These are phyloP conservation scores for Danaus chrysippus DNA, from an alignment of 2,888 invertebrate species.

Conservation along the genomic window DNA sequence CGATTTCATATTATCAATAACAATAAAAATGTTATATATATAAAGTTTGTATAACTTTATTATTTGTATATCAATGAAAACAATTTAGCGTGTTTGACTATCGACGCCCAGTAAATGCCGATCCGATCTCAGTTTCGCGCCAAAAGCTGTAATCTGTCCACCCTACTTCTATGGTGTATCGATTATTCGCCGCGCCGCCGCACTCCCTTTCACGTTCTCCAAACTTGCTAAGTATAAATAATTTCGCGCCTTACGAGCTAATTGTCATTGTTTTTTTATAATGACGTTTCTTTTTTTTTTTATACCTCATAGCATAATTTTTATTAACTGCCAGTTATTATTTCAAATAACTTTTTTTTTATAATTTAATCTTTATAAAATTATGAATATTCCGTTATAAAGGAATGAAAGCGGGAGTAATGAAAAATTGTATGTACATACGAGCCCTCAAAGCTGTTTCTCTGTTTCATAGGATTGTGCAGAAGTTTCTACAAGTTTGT, in stretches of 20 bases:
- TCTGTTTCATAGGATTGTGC: slow-evolving; percentile 4
- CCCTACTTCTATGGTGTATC: slow-evolving; percentile 73
- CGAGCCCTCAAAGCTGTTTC: neutral
- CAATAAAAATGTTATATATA: no score
- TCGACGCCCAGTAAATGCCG: slow-evolving; percentile 7
- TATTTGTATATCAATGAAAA: no score
- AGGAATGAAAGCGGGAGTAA: neutral
- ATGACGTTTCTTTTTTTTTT: slow-evolving; percentile 5
- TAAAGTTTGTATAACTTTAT: no score
- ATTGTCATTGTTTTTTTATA: slow-evolving; percentile 28
- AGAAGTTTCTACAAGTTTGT: slow-evolving; percentile 13
- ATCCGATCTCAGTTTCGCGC: slow-evolving; percentile 41
- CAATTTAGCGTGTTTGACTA: neutral
- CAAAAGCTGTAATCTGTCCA: slow-evolving; percentile 62
- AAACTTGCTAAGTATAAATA: slow-evolving; percentile 32
- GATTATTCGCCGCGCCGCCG: slow-evolving; percentile 49
- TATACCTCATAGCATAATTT: neutral
- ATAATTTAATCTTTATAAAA: neutral
- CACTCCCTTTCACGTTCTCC: slow-evolving; percentile 38
- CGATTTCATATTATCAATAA: no score
- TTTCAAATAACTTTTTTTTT: neutral
- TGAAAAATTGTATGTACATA: neutral
- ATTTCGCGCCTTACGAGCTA: slow-evolving; percentile 32
- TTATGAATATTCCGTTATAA: neutral
- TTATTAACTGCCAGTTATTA: neutral